A percentile compares a stretch with the other conserved stretches of the same genome.
Conservation (phyloP, 2,888 invertebrate genomes). For the Drosophila putrida region DNA sequence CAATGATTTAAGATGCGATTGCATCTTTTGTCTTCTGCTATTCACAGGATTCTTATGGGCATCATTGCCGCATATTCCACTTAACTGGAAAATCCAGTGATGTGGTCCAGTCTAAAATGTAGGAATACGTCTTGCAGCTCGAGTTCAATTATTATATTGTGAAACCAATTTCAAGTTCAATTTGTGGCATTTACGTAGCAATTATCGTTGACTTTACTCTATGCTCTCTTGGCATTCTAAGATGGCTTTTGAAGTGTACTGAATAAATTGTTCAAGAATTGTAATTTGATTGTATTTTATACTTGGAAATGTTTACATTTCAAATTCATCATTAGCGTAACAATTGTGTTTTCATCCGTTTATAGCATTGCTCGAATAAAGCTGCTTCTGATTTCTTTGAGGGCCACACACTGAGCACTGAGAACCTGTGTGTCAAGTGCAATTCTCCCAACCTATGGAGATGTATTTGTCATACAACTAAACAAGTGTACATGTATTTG, state of each 20-base stretch:
- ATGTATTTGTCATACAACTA: slow-evolving; percentile 5
- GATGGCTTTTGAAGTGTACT: neutral
- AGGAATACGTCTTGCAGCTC: neutral
- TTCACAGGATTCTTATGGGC: too few relatives aligned
- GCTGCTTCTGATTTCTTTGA: slow-evolving; percentile 20
- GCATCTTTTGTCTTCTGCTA: too few relatives aligned
- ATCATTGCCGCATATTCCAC: too few relatives aligned
- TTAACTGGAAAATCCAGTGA: too few relatives aligned
- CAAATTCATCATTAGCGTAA: slow-evolving; percentile 8
- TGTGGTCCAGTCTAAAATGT: too few relatives aligned
- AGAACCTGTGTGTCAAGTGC: slow-evolving; percentile 22
- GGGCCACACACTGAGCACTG: slow-evolving; percentile 10
- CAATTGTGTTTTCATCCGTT: slow-evolving; percentile 16
- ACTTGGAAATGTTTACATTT: neutral
- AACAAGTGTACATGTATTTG: slow-evolving; percentile 9
- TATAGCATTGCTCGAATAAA: slow-evolving; percentile 17
- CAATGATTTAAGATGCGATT: too few relatives aligned
- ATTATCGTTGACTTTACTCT: neutral
- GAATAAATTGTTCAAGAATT: neutral
- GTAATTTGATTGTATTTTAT: neutral
- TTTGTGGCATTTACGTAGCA: neutral
- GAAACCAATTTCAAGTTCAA: neutral
- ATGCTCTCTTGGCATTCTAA: neutral
- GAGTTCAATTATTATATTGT: neutral
- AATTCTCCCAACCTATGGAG: slow-evolving; percentile 23